Base-by-base conservation (phyloP, 2,888 invertebrate species). In the Hermodice carunculata region DNA sequence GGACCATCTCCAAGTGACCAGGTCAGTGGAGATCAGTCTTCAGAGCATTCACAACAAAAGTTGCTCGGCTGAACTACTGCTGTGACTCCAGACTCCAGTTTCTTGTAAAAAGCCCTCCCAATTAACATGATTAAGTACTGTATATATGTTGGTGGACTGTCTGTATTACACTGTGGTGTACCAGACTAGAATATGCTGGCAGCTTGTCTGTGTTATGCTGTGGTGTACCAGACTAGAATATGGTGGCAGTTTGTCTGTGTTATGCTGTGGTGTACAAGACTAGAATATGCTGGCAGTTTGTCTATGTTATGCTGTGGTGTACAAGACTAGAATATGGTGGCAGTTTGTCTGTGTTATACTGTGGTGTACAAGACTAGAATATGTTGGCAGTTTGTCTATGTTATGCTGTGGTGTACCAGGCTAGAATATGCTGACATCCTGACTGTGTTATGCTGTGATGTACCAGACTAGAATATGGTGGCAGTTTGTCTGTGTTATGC, bases 1-100 rank as follows among this genome's bases (percentile, higher is more conserved):
- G 71, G 96, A 98, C 89, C 95, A 97, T 83, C 89, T 87, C 17
- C 90, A 94, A 90, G 91, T 97, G 64, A 95, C 98, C 37, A 90
- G 95, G 81, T 84, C 64, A 66, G 58, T 29, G 17, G 3, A 26
- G 5, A 28, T 24, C 31, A 19, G 24, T 8, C 17, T 6, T 6
- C 28, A n/a, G 52, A 22, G 17, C 29, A 1, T 29, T 19, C 17
- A 28, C 26, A 5, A 26, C n/a, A 49, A n/a, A 5, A 22, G 26
- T 49, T 26, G 17, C 3, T 49, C 22, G 26, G n/a, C 1, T 22
- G 19, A 14, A 5, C 22, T 26, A 5, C n/a, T 1, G 8, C 11
- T 24, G n/a, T n/a, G n/a, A n/a, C n/a, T n/a, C n/a, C n/a, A n/a
- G n/a, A n/a, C n/a, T n/a, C n/a, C n/a, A n/a, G n/a, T n/a, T n/a